phyloP scores from a whole-genome alignment of 2,113 vertebrate species.

The Stigmatopora argus region DNA sequence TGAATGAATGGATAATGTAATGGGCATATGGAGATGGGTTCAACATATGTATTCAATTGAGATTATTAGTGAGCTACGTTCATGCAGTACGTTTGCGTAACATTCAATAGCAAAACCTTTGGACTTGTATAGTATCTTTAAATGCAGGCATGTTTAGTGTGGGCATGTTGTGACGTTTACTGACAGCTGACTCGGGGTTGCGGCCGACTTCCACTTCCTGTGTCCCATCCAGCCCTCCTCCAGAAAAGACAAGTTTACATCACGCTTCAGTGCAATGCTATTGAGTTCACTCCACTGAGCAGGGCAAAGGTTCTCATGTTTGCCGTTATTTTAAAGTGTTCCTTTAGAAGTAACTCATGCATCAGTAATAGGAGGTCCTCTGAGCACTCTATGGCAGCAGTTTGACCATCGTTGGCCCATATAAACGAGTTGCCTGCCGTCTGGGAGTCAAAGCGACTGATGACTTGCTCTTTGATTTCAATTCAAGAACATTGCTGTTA shows the following conservation, averaged over 20 bases:
- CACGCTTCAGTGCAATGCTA: constrained; percentile 36
- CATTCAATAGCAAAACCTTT: constrained; percentile 2
- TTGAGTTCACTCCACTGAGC: constrained; percentile 29
- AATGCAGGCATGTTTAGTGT: constrained; percentile 19
- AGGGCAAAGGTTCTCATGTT: constrained; percentile 50
- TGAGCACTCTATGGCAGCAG: constrained; percentile 26
- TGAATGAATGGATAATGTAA: no score
- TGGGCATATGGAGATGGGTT: no score
- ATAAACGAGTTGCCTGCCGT: constrained; percentile 22
- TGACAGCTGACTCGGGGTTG: constrained; percentile 19
- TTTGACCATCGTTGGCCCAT: constrained; percentile 33
- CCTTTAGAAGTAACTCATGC: constrained; percentile 51
- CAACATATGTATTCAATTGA: no score
- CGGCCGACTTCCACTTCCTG: constrained; percentile 25
- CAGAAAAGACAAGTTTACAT: constrained; percentile 33
- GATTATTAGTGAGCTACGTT: constrained; percentile 1
- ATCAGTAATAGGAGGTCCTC: constrained; percentile 40
- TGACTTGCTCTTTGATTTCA: neutral
- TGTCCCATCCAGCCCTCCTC: constrained; percentile 8
- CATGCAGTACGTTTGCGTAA: constrained; percentile 4
- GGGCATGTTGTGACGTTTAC: constrained; percentile 21
- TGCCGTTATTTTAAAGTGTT: constrained; percentile 54
- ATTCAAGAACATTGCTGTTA: neutral
- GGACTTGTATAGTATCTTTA: constrained; percentile 1
- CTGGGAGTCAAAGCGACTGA: constrained; percentile 12